Conservation (phyloP, 1,140 invertebrate genomes). For the Ruditapes philippinarum region DNA sequence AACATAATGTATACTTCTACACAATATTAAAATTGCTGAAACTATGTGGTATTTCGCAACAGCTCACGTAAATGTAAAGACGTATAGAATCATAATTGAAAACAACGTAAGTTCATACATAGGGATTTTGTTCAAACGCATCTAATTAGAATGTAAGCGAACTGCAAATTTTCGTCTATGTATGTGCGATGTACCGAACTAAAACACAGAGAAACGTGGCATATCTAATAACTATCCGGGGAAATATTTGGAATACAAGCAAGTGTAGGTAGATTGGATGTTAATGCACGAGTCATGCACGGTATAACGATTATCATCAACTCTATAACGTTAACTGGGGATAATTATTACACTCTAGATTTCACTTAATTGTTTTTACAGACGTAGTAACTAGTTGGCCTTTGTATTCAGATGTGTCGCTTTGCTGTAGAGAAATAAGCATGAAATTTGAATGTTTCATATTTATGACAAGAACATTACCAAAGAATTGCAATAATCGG, state of each 20-base stretch:
- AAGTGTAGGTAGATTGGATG: slow-evolving; percentile 45
- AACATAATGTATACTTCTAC: too few species aligned
- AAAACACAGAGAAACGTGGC: neutral
- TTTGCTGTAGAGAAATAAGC: slow-evolving; percentile 31
- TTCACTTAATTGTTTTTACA: slow-evolving; percentile 48
- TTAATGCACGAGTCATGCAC: slow-evolving; percentile 53
- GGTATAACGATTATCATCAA: slow-evolving; percentile 57
- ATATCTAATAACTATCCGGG: neutral
- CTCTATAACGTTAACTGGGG: slow-evolving; percentile 20
- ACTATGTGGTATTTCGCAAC: too few species aligned
- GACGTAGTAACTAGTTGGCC: neutral
- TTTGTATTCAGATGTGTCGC: slow-evolving; percentile 34
- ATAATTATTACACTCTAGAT: slow-evolving; percentile 58
- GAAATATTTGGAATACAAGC: slow-evolving; percentile 19
- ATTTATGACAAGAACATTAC: neutral
- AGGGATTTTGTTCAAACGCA: too few species aligned
- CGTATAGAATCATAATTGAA: too few species aligned
- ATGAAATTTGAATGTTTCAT: slow-evolving; percentile 14
- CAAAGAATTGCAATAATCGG: neutral
- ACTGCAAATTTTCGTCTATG: neutral
- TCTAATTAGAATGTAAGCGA: neutral
- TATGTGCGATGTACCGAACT: neutral
- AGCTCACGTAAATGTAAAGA: too few species aligned
- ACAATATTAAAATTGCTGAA: too few species aligned
- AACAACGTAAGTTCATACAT: too few species aligned